phyloP scores from a whole-genome alignment of 2,113 vertebrate genomes.

The Syrmaticus mikado region DNA sequence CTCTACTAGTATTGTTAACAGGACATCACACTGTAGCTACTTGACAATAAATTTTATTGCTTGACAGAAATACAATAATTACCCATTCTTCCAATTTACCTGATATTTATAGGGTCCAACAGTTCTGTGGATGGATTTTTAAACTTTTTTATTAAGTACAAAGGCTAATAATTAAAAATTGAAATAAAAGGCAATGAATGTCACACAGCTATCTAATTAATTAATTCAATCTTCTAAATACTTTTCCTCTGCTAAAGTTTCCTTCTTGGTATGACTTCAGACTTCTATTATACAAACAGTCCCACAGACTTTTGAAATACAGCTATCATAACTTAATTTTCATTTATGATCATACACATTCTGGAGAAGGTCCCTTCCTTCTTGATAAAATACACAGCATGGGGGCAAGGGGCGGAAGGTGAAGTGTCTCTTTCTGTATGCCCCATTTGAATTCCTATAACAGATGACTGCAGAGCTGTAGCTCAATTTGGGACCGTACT shows the following conservation, averaged over 20 bases:
- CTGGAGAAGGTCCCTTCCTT: neutral
- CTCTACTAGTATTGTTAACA: neutral
- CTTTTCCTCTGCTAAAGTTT: neutral
- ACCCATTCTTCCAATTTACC: neutral
- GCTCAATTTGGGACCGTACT: neutral
- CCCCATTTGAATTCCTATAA: neutral
- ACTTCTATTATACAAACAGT: neutral
- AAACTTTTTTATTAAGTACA: conserved; percentile 15
- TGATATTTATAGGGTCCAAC: neutral
- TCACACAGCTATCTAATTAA: conserved; percentile 1
- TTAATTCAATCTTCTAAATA: neutral
- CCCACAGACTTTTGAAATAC: neutral
- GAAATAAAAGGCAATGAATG: conserved; percentile 19
- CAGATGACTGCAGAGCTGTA: neutral
- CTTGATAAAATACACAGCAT: neutral
- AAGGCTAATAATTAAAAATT: conserved; percentile 37
- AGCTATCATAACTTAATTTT: neutral
- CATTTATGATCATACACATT: neutral
- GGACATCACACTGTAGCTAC: neutral
- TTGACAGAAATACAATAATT: conserved; percentile 20
- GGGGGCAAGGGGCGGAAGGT: no score
- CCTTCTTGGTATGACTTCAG: neutral
- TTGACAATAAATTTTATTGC: neutral
- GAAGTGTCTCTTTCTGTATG: neutral
- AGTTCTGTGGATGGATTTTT: neutral